A percentile compares a stretch with the other conserved stretches of the same genome.
These are phyloP conservation scores for Steinernema hermaphroditum DNA, from an alignment of 2,888 invertebrate genomes.

Conservation along the genomic window DNA sequence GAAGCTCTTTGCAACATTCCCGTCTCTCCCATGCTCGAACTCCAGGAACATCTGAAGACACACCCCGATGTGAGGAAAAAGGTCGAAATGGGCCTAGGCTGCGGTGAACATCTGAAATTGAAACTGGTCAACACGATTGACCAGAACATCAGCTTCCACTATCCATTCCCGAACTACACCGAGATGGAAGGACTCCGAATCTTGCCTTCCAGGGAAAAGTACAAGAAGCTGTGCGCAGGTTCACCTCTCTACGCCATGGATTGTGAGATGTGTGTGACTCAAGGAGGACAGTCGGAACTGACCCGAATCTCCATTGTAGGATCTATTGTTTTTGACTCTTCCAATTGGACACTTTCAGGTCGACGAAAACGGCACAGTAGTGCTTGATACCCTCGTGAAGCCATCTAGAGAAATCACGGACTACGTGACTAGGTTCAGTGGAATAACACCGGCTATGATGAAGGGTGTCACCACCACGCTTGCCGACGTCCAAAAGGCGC, in stretches of 20 bases:
- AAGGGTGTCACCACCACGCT: conserved; percentile 67
- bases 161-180: conserved; percentile 12
- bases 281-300: conserved; percentile 64
- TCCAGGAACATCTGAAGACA: conserved; percentile 6
- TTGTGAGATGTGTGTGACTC: conserved; percentile 70
- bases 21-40: conserved; percentile 33
- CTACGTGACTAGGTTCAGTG: conserved; percentile 68
- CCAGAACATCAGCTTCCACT: conserved; percentile 25
- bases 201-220: conserved; percentile 40
- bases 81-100: conserved; percentile 5
- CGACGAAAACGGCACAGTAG: conserved; percentile 67
- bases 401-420: conserved; percentile 67
- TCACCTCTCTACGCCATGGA: conserved; percentile 70
- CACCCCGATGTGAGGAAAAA: not conserved
- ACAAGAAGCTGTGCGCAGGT: conserved; percentile 45
- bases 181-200: not conserved
- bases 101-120: not conserved
- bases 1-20: conserved; percentile 46
- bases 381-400: conserved; percentile 69
- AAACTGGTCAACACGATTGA: conserved; percentile 16
- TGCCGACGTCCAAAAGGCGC: conserved; percentile 52
- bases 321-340: too few species aligned
- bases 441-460: conserved; percentile 68
- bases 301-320: conserved; percentile 68
- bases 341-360: too few species aligned